phyloP scores from a whole-genome alignment of 53 echinoderm and acorn worm genomes.

The Antedon mediterranea region DNA sequence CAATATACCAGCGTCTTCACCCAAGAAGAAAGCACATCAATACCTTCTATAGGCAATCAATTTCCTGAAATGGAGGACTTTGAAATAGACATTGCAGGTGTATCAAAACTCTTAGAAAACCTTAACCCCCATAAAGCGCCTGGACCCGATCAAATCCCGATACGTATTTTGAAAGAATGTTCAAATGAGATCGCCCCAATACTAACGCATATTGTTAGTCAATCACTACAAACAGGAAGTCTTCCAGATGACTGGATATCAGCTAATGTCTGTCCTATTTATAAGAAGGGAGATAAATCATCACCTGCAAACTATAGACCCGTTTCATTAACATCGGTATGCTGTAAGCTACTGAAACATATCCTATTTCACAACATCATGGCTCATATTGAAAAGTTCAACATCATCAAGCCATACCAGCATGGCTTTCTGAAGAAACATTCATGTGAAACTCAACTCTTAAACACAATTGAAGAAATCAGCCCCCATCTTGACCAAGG shows the following conservation, averaged over 20 bases:
- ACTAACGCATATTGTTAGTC: background rate
- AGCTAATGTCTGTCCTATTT: slow-evolving; percentile 18
- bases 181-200: background rate
- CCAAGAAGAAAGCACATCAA: slow-evolving; percentile 9
- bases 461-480: slow-evolving; percentile 9
- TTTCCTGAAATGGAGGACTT: slow-evolving; percentile 11
- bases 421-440: slow-evolving; percentile 13
- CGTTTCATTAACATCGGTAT: slow-evolving; percentile 10
- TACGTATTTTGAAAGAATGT: background rate
- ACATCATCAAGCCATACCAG: slow-evolving; percentile 4
- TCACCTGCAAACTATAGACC: slow-evolving; percentile 14
- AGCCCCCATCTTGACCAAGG: slow-evolving; percentile 6
- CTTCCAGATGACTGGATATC: background rate
- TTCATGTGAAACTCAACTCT: slow-evolving; percentile 16
- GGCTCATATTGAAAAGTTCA: slow-evolving; percentile 5
- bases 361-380: slow-evolving; percentile 8
- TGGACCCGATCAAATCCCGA: slow-evolving; percentile 2
- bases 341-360: slow-evolving; percentile 15
- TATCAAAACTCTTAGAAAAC: slow-evolving; percentile 7
- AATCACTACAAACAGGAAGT: slow-evolving; percentile 13
- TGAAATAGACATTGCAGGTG: slow-evolving; percentile 7
- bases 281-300: slow-evolving; percentile 11
- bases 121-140: slow-evolving; percentile 4
- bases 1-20: slow-evolving; percentile 6
- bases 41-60: background rate